Evolutionary conservation across 2,888 invertebrate species (phyloP).

Genomic region (Spisula subtruncata): DNA sequence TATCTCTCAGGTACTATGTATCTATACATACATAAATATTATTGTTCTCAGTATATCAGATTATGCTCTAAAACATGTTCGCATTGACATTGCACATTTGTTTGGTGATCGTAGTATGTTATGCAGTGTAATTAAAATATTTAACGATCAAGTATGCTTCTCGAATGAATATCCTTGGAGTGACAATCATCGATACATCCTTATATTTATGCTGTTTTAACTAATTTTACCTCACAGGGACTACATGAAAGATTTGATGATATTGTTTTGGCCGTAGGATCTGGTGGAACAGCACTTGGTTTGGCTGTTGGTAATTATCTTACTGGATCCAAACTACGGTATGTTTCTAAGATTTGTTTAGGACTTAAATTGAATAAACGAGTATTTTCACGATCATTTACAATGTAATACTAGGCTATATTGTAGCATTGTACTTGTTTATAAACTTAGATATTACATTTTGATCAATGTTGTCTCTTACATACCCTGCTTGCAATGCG

Average conservation of each 20-base stretch:
- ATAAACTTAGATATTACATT: too few relatives aligned
- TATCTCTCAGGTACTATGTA: constrained; percentile 73
- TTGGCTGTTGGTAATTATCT: constrained; percentile 82
- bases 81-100: neutral
- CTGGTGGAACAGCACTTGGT: constrained; percentile 82
- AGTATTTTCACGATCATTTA: too few relatives aligned
- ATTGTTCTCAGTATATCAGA: too few relatives aligned
- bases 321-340: constrained; percentile 78
- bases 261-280: constrained; percentile 81
- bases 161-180: neutral
- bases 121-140: neutral
- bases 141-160: neutral
- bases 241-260: constrained; percentile 80
- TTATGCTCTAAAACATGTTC: neutral
- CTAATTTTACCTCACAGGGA: constrained; percentile 68
- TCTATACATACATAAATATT: too few relatives aligned
- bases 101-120: neutral
- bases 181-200: too few relatives aligned
- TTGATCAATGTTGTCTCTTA: too few relatives aligned
- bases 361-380: too few relatives aligned
- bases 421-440: too few relatives aligned
- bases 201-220: neutral
- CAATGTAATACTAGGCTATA: too few relatives aligned
- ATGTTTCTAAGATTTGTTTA: neutral
- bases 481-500: too few relatives aligned